phyloP scores from a whole-genome alignment of 2,888 invertebrate species.

The Eubasilissa splendida region DNA sequence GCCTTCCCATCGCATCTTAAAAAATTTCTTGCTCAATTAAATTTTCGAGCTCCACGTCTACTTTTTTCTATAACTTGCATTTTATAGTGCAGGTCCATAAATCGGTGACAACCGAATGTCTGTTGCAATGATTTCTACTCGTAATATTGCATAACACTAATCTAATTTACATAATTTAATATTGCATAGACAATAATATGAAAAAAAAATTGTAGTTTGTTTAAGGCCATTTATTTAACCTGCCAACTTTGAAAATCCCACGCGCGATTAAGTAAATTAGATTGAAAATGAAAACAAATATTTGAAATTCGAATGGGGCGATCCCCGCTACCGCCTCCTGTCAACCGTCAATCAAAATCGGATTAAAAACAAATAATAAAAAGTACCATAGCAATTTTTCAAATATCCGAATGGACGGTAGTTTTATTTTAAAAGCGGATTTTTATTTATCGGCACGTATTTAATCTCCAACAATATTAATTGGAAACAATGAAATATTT shows the following conservation, averaged over 20 bases:
- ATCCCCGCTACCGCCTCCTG: slow-evolving; percentile 4
- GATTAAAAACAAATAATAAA: slow-evolving; percentile 55
- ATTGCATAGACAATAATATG: no score
- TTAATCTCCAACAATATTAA: neutral
- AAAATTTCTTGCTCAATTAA: no score
- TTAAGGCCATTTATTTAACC: no score
- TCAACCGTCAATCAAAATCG: slow-evolving; percentile 41
- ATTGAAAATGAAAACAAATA: slow-evolving; percentile 50
- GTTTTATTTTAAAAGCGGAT: slow-evolving; percentile 11
- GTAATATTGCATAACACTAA: no score
- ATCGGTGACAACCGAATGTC: no score
- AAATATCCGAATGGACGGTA: neutral
- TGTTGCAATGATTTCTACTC: no score
- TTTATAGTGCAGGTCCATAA: no score
- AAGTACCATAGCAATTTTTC: slow-evolving; percentile 6
- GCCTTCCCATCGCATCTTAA: no score
- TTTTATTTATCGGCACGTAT: slow-evolving; percentile 26
- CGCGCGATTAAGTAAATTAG: slow-evolving; percentile 39
- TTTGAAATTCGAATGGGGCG: slow-evolving; percentile 32
- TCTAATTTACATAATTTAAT: no score
- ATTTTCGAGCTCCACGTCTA: no score
- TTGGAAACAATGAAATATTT: neutral
- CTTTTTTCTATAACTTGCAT: no score
- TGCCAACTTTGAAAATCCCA: neutral
- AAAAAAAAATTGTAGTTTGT: no score